These are phyloP conservation scores for Trichogramma pretiosum DNA, from an alignment of 1,140 invertebrate species.

Conservation along the genomic window DNA sequence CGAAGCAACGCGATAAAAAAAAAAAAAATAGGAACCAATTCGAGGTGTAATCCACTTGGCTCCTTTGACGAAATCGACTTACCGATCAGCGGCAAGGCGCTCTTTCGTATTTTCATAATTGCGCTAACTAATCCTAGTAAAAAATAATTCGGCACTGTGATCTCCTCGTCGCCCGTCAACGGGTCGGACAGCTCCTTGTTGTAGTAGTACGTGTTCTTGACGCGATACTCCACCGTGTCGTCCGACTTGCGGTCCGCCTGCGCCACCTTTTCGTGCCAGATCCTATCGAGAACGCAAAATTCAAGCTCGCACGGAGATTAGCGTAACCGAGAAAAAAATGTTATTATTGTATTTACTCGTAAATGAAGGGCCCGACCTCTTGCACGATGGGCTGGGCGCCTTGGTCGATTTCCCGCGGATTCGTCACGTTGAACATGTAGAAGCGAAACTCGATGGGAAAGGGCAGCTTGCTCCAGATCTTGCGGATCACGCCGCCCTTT, in stretches of 20 bases:
- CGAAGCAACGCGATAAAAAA: too few species aligned
- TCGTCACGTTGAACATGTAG: slow-evolving; percentile 79
- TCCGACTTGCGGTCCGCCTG: slow-evolving; percentile 57
- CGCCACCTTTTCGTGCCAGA: slow-evolving; percentile 29
- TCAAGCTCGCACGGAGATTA: not conserved
- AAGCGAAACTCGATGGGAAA: slow-evolving; percentile 66
- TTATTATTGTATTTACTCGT: slow-evolving; percentile 53
- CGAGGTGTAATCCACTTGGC: not conserved
- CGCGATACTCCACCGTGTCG: slow-evolving; percentile 61
- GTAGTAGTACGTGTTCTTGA: slow-evolving; percentile 55
- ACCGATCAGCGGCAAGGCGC: slow-evolving; percentile 51
- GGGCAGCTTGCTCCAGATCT: slow-evolving; percentile 62
- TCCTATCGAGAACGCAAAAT: not conserved
- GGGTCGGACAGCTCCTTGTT: slow-evolving; percentile 50
- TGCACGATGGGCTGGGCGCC: slow-evolving; percentile 61
- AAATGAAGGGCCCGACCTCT: slow-evolving; percentile 67
- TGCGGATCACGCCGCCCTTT: too few species aligned
- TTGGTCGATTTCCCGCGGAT: slow-evolving; percentile 61
- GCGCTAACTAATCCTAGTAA: slow-evolving; percentile 48
- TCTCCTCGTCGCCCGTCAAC: slow-evolving; percentile 59
- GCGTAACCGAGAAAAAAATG: not conserved
- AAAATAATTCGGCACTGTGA: slow-evolving; percentile 52
- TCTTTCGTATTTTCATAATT: slow-evolving; percentile 48
- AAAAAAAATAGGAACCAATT: too few species aligned
- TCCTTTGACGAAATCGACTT: too few species aligned